Evolutionary conservation across 2,797 vertebrate species (phyloP).

Genomic region (Capromys pilorides): DNA sequence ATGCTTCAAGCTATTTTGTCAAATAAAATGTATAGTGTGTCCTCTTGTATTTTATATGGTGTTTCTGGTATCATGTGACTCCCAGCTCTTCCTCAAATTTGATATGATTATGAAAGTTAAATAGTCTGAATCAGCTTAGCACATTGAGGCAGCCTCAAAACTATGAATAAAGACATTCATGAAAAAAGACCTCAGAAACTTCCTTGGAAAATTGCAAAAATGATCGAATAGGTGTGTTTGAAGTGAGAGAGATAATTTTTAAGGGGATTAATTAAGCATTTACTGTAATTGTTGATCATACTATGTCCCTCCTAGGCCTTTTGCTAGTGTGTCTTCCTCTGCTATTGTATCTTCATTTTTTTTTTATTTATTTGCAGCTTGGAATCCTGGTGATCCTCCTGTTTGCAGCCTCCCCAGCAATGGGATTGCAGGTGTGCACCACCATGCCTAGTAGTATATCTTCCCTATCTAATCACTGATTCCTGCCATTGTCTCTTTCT

Average conservation of each 20-base stretch:
- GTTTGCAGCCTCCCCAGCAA: no score
- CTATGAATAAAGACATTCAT: background rate
- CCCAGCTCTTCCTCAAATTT: background rate
- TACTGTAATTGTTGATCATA: background rate
- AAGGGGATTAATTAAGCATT: background rate
- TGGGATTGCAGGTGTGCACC: no score
- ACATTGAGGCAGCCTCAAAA: background rate
- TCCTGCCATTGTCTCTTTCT: background rate
- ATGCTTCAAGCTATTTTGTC: background rate
- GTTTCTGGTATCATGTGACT: no score
- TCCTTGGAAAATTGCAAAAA: background rate
- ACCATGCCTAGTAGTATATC: background rate
- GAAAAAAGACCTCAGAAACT: background rate
- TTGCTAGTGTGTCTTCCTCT: background rate
- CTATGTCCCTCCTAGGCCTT: background rate
- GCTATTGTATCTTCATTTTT: no score
- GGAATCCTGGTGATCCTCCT: no score
- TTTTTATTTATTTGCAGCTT: no score
- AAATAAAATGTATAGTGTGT: background rate
- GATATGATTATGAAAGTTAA: background rate
- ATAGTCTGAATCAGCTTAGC: background rate
- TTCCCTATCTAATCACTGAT: background rate
- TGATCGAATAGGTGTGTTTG: background rate
- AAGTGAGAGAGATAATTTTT: background rate
- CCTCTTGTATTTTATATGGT: background rate